phyloP scores from a whole-genome alignment of 2,888 invertebrate species.

The Meteorus cinctellus region DNA sequence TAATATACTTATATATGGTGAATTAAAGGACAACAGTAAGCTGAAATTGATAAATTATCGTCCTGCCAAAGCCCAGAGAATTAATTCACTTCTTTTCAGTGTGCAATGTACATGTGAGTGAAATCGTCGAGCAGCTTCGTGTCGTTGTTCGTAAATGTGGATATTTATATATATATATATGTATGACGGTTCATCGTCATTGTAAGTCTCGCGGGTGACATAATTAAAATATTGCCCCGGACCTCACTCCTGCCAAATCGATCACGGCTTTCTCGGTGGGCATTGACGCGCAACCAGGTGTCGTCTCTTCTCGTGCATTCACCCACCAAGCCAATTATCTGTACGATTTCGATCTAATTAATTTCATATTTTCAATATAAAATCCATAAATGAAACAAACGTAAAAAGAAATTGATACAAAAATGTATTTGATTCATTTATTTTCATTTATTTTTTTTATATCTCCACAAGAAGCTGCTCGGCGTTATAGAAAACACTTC shows the following conservation, averaged over 20 bases:
- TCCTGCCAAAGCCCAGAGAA: not conserved
- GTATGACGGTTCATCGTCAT: constrained; percentile 24
- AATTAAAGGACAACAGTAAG: not conserved
- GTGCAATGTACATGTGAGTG: constrained; percentile 4
- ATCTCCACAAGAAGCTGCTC: constrained; percentile 18
- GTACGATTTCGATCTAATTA: constrained; percentile 33
- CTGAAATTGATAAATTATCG: constrained; percentile 1
- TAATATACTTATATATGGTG: not conserved
- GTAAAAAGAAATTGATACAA: not conserved
- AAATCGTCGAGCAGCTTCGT: constrained; percentile 34
- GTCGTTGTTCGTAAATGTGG: not conserved
- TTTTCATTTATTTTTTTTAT: not conserved
- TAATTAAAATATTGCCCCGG: constrained; percentile 42
- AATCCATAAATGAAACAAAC: not conserved
- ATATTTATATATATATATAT: not conserved
- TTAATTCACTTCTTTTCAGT: constrained; percentile 38
- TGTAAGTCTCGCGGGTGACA: constrained; percentile 21
- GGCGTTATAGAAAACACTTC: constrained; percentile 5
- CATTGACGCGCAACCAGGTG: constrained; percentile 30
- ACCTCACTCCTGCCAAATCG: constrained; percentile 29
- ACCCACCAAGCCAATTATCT: constrained; percentile 40
- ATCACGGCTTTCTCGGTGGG: constrained; percentile 41
- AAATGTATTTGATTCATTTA: not conserved
- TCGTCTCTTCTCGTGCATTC: constrained; percentile 23
- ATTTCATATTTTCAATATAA: constrained; percentile 22